Evolutionary conservation across 2,113 vertebrate genomes (phyloP).

Genomic region (Anas platyrhynchos): DNA sequence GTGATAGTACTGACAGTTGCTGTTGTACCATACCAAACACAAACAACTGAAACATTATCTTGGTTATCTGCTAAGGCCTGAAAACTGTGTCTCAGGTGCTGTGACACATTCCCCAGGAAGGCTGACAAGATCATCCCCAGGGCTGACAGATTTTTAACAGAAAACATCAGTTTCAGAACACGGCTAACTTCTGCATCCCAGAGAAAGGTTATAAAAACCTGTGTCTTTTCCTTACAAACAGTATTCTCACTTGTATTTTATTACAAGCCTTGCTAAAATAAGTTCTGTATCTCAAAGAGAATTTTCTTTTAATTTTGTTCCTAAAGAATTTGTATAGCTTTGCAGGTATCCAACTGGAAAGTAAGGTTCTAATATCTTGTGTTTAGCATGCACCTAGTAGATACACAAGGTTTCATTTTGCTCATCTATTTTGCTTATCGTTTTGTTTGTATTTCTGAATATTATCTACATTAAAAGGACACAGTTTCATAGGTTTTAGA

Average conservation of each 20-base stretch:
- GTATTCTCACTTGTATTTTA: neutral
- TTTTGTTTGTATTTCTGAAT: neutral
- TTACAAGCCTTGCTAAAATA: neutral
- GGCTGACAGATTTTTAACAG: neutral
- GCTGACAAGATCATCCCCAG: neutral
- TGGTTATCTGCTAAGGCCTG: neutral
- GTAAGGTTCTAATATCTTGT: neutral
- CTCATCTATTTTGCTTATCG: accelerated
- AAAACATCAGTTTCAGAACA: neutral
- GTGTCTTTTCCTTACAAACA: neutral
- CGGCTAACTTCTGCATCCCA: neutral
- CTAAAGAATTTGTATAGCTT: neutral
- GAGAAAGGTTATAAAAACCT: neutral
- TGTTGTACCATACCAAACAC: neutral
- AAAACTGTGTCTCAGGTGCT: neutral
- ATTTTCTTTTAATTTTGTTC: neutral
- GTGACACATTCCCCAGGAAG: neutral
- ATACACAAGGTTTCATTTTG: neutral
- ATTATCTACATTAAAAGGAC: neutral
- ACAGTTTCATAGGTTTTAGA: neutral
- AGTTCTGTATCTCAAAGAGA: neutral
- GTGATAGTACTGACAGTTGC: neutral
- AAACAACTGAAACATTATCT: neutral
- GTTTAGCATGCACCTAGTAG: neutral
- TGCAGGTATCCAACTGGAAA: neutral